Evolutionary conservation across 2,797 vertebrate species (phyloP).

Genomic region (Syngnathus acus): DNA sequence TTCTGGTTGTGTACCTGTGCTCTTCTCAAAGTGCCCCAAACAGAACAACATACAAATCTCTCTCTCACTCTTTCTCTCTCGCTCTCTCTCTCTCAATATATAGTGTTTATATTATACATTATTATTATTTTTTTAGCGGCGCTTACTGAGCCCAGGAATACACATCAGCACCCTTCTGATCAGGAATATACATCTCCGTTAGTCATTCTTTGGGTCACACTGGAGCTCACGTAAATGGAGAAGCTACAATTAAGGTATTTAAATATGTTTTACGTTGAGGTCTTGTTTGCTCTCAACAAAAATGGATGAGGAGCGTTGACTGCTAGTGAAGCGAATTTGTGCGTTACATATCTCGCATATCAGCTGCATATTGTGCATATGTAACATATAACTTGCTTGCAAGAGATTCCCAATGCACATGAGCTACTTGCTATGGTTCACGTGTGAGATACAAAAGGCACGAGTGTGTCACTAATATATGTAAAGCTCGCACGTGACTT

Average conservation of each 20-base stretch:
- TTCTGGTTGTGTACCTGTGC: slow-evolving; percentile 34
- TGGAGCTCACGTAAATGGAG: no score
- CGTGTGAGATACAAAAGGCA: no score
- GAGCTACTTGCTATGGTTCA: background rate
- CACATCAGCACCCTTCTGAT: no score
- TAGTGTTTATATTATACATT: no score
- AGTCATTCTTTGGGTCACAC: no score
- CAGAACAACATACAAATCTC: slow-evolving; percentile 1
- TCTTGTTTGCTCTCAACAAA: background rate
- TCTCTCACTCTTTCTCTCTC: no score
- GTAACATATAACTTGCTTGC: background rate
- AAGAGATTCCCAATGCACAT: background rate
- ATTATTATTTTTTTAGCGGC: no score
- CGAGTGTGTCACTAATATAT: background rate
- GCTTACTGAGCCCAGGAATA: no score
- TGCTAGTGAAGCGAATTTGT: background rate
- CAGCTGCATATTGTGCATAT: background rate
- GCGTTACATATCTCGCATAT: background rate
- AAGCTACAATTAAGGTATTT: slow-evolving; percentile 16
- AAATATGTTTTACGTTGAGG: background rate
- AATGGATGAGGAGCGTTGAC: background rate
- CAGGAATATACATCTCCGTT: no score
- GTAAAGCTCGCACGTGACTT: background rate
- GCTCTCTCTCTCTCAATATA: no score
- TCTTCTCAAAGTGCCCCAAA: slow-evolving; percentile 23